Percentiles rank a stretch among this genome's conserved stretches.
These are phyloP conservation scores for Ploceus nigricollis DNA, from an alignment of 2,113 vertebrate genomes.

Conservation along the genomic window DNA sequence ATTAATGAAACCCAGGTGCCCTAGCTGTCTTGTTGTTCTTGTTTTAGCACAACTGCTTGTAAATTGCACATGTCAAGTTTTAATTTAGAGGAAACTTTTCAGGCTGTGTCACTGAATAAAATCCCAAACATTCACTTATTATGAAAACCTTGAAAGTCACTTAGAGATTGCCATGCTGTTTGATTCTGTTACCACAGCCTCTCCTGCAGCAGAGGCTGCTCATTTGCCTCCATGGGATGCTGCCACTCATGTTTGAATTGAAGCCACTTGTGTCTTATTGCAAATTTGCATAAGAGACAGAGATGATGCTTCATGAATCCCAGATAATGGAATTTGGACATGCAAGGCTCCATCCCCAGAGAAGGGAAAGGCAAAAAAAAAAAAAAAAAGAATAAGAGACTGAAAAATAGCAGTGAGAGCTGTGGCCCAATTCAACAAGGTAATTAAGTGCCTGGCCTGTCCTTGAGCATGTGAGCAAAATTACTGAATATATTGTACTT, in stretches of 20 bases:
- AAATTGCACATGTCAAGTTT: conserved; percentile 29
- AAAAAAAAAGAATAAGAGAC: not conserved
- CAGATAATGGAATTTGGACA: conserved; percentile 57
- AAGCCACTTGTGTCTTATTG: conserved; percentile 53
- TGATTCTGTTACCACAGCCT: conserved; percentile 13
- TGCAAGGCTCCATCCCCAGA: conserved; percentile 22
- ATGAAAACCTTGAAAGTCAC: conserved; percentile 43
- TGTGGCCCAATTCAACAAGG: conserved; percentile 32
- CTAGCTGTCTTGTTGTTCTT: conserved; percentile 25
- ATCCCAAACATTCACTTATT: not conserved
- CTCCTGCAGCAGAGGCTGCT: not conserved
- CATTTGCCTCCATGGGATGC: conserved; percentile 31
- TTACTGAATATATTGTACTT: not conserved
- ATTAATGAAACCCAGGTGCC: conserved; percentile 31
- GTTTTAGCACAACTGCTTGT: not conserved
- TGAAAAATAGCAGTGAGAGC: conserved; percentile 7
- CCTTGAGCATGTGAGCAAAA: conserved; percentile 29
- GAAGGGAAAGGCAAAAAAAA: not conserved
- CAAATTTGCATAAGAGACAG: conserved; percentile 62
- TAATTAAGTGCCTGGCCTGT: not conserved
- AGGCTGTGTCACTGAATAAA: conserved; percentile 9
- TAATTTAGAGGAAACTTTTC: conserved; percentile 50
- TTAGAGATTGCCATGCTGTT: conserved; percentile 22
- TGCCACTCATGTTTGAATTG: conserved; percentile 53
- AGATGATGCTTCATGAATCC: conserved; percentile 59